Base-by-base conservation (phyloP, 2,888 invertebrate species). In the Meandrusa payeni region DNA sequence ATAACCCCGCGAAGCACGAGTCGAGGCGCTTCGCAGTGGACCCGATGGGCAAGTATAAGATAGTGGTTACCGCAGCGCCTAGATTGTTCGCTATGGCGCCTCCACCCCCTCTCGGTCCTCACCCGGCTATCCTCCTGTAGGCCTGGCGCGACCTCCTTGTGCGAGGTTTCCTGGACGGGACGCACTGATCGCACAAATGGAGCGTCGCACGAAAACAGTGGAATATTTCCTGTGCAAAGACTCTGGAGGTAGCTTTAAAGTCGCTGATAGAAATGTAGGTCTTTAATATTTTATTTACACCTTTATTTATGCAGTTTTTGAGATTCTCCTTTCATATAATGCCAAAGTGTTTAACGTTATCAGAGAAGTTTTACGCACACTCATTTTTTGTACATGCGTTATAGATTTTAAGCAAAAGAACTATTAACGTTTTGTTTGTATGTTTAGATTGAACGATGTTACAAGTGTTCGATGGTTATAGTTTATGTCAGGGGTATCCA, bases 131-230 rank as follows among this genome's bases (percentile, higher is more conserved):
- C 48, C 65, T 86, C 48, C 76, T 86, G 61, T 86, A 86, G 86
- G 86, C 85, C 80, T 86, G 86, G 86, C 86, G 86, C 83, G 86
- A 86, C 85, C 86, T 86, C 81, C 82, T 86, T 24, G 78, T 86
- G 51, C 82, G 85, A 64, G 85, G 83, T 49, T 67, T 86, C 51
- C 75, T 85, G 9, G 75, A 80, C 42, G 64, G 69, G 46, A 74
- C 75, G 51, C 81, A 79, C 56, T 82, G 71, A 80, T 65, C 67
- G 71, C 64, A 64, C 59, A 59, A 62, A 45, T 27, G 77, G 86
- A 77, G 83, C 39, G 86, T 86, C 82, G 86, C 77, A 31, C 19
- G 31, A 15, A n/a, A 3, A 7, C 33, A 7, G 27, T 31, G 45
- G 42, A 40, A 33, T 22, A 10, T 23, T 6, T 7, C 7, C 19